These are phyloP conservation scores for Ariopsis seemanni DNA, from an alignment of 2,113 vertebrate genomes.

Conservation along the genomic window DNA sequence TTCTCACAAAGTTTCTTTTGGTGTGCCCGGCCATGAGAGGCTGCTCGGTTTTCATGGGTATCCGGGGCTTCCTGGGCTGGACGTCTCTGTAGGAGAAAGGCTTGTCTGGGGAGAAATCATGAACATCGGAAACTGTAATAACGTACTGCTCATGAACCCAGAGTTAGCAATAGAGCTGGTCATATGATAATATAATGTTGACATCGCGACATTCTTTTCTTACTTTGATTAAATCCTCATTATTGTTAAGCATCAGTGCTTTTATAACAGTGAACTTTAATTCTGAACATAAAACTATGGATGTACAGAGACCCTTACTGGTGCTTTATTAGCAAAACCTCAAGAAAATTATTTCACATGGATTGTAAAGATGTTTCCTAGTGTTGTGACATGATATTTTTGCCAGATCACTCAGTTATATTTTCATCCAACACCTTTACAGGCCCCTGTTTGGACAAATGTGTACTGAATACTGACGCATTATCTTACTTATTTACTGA, in stretches of 20 bases:
- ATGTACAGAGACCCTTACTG: neutral
- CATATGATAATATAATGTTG: neutral
- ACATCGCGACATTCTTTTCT: neutral
- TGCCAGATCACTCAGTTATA: neutral
- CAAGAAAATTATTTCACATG: neutral
- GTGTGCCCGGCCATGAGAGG: conserved; percentile 79
- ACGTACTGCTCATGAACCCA: neutral
- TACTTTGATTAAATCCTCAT: neutral
- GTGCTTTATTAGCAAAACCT: neutral
- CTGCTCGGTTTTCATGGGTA: conserved; percentile 73
- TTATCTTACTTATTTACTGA: neutral
- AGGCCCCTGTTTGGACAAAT: too few species aligned
- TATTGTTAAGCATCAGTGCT: neutral
- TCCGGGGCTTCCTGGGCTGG: conserved; percentile 52
- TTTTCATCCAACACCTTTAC: neutral
- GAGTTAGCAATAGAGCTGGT: neutral
- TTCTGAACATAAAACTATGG: too few species aligned
- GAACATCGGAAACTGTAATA: neutral
- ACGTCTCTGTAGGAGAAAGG: conserved; percentile 42
- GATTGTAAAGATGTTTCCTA: neutral
- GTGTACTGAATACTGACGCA: too few species aligned
- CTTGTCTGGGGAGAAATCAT: conserved; percentile 68
- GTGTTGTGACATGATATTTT: neutral
- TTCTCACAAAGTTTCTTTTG: conserved; percentile 80
- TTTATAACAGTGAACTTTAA: neutral